A percentile compares a stretch with the other conserved stretches of the same genome.
Evolutionary conservation across 2,797 vertebrate species (phyloP).

Genomic region (Urocyon cinereoargenteus): DNA sequence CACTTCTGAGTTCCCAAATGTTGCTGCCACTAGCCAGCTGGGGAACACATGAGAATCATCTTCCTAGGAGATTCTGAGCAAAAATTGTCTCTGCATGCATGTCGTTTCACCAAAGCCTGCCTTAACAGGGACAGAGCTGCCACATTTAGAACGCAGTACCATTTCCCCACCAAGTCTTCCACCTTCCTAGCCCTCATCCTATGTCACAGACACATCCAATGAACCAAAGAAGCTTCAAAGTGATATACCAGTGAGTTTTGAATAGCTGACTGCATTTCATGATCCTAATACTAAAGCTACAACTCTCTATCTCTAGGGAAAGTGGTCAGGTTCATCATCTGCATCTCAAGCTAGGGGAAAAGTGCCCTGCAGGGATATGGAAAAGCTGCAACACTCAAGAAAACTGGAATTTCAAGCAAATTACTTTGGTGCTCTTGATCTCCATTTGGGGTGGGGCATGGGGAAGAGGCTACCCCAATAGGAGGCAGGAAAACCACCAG

Average conservation of each 20-base stretch:
- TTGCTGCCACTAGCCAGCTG: neutral
- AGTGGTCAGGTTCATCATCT: neutral
- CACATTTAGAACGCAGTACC: no score
- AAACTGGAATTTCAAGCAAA: neutral
- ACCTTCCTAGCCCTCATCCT: neutral
- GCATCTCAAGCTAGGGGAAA: neutral
- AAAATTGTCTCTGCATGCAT: neutral
- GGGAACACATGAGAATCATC: neutral
- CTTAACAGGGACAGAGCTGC: neutral
- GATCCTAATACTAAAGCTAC: neutral
- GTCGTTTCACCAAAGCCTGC: neutral
- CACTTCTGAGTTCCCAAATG: neutral
- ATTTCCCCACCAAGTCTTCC: neutral
- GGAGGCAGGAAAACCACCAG: neutral
- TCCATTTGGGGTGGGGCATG: neutral
- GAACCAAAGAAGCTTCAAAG: neutral
- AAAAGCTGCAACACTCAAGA: neutral
- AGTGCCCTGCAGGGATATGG: neutral
- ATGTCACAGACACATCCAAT: neutral
- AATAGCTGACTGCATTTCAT: neutral
- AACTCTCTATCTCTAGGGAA: neutral
- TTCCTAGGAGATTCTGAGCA: neutral
- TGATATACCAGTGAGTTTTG: neutral
- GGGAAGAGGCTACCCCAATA: neutral
- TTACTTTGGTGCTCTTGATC: neutral